Evolutionary conservation across 2,113 vertebrate genomes (phyloP).

Genomic region (Tretioscincus oriximinensis): DNA sequence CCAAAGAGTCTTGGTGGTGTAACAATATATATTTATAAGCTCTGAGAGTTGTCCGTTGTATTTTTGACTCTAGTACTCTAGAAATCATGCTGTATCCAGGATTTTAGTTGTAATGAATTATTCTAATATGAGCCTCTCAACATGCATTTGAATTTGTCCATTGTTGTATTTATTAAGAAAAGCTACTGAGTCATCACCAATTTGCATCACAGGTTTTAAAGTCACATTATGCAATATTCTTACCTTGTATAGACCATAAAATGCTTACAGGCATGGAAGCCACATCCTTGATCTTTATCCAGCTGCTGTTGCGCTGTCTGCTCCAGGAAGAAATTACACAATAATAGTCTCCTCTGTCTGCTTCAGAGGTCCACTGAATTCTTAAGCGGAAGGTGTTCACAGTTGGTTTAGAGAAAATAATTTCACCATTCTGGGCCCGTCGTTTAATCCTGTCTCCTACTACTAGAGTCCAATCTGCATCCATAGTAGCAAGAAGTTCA

Average conservation of each 20-base stretch:
- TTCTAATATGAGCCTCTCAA: not conserved
- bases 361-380: conserved; percentile 83
- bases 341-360: conserved; percentile 84
- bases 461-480: conserved; percentile 79
- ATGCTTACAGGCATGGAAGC: conserved; percentile 73
- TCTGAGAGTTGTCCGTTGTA: not conserved
- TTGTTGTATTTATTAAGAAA: not conserved
- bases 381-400: conserved; percentile 82
- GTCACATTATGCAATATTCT: conserved; percentile 24
- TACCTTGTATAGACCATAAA: conserved; percentile 85
- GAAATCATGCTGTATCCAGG: not conserved
- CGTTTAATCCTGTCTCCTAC: conserved; percentile 71
- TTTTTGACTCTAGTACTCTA: not conserved
- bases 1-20: not conserved
- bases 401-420: conserved; percentile 77
- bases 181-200: conserved; percentile 2
- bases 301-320: conserved; percentile 69
- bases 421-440: conserved; percentile 74
- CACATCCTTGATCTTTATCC: conserved; percentile 77
- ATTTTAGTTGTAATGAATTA: not conserved
- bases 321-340: conserved; percentile 84
- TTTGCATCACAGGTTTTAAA: not conserved
- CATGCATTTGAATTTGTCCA: not conserved
- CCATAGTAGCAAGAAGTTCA: conserved; percentile 78
- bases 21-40: not conserved